phyloP scores from a whole-genome alignment of 2,113 vertebrate species.

The Alexandromys fortis region DNA sequence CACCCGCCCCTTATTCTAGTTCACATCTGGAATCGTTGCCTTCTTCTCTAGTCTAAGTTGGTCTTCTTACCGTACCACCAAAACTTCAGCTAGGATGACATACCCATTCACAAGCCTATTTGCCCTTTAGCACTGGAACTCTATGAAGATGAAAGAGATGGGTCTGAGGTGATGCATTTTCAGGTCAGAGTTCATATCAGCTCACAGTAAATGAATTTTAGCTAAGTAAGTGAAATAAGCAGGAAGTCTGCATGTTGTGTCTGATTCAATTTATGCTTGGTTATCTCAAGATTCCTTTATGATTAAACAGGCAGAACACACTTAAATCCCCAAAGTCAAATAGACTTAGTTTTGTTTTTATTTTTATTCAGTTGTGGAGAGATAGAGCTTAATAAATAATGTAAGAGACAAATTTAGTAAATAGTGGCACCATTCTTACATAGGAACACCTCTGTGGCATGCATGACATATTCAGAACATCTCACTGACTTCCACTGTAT shows the following conservation, averaged over 20 bases:
- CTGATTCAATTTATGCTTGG: neutral
- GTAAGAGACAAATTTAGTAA: neutral
- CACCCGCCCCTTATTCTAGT: neutral
- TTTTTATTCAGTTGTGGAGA: neutral
- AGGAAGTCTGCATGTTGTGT: neutral
- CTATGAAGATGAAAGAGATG: neutral
- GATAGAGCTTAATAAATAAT: neutral
- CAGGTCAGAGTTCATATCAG: neutral
- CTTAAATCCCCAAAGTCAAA: neutral
- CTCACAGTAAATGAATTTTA: neutral
- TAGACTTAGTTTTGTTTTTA: neutral
- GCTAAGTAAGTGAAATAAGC: neutral
- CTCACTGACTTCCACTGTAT: neutral
- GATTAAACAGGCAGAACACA: neutral
- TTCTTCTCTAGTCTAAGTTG: neutral
- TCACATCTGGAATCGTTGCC: neutral
- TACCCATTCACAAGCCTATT: neutral
- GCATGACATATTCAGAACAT: neutral
- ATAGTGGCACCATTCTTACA: neutral
- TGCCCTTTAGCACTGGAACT: neutral
- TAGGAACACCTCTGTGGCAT: neutral
- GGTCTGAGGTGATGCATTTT: neutral
- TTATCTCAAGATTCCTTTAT: neutral
- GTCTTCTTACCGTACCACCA: neutral
- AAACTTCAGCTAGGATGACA: neutral